phyloP scores from a whole-genome alignment of 2,113 vertebrate species.

The Procapra przewalskii region DNA sequence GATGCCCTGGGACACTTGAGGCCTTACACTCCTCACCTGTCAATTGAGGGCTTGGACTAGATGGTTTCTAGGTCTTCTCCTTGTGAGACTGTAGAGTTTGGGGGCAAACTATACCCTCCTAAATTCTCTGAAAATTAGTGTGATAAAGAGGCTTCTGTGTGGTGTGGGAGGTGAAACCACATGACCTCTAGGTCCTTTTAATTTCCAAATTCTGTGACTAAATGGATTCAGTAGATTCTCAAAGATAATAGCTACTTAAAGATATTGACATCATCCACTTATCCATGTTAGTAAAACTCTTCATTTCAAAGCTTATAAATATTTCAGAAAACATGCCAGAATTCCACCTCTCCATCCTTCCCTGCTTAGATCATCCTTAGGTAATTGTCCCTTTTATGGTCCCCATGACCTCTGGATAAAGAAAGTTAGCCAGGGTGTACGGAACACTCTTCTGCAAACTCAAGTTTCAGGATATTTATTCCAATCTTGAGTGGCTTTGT shows the following conservation, averaged over 20 bases:
- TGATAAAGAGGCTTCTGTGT: not conserved
- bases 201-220: conserved; percentile 41
- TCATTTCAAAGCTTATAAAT: conserved; percentile 65
- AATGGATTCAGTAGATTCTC: conserved; percentile 34
- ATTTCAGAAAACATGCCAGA: conserved; percentile 61
- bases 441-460: not conserved
- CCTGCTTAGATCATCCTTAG: conserved; percentile 62
- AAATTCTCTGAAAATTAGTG: not conserved
- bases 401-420: conserved; percentile 16
- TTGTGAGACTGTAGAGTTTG: not conserved
- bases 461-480: not conserved
- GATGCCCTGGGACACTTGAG: not conserved
- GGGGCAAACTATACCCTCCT: not conserved
- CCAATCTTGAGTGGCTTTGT: not conserved
- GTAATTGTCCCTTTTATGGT: conserved; percentile 40
- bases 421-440: not conserved
- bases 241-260: conserved; percentile 62
- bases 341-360: conserved; percentile 26
- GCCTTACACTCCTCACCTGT: not conserved
- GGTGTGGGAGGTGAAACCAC: not conserved
- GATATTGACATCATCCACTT: conserved; percentile 70
- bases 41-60: not conserved
- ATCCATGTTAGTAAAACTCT: conserved; percentile 49
- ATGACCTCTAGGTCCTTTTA: conserved; percentile 19
- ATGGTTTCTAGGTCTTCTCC: not conserved